A percentile compares a stretch with the other conserved stretches of the same genome.
These are phyloP conservation scores for Drosophila mimica DNA, from an alignment of 2,888 invertebrate species.

Conservation along the genomic window DNA sequence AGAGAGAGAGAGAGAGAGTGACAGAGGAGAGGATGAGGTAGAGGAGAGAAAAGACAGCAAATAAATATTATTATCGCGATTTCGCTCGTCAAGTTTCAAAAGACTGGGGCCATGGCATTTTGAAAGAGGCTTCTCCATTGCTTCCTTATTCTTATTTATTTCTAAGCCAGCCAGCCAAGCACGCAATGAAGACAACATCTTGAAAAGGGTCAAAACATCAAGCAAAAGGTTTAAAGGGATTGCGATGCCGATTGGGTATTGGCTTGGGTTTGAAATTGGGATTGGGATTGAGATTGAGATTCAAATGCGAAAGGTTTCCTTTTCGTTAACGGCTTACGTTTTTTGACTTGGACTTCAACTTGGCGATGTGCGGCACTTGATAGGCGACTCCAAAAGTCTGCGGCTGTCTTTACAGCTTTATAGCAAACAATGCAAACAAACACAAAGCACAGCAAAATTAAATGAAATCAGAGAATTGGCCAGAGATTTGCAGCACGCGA, in stretches of 20 bases:
- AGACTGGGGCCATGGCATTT: constrained; percentile 44
- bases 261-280: not conserved
- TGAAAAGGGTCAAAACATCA: constrained; percentile 81
- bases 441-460: constrained; percentile 45
- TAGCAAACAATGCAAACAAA: constrained; percentile 45
- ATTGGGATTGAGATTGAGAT: constrained; percentile 46
- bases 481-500: constrained; percentile 72
- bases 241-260: constrained; percentile 39
- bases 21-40: not conserved
- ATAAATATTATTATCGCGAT: constrained; percentile 77
- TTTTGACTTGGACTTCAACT: constrained; percentile 43
- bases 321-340: constrained; percentile 32
- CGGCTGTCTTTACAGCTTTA: constrained; percentile 66
- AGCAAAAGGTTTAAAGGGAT: constrained; percentile 65
- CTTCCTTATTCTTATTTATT: constrained; percentile 64
- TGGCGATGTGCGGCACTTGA: constrained; percentile 70
- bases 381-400: constrained; percentile 52
- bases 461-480: constrained; percentile 58
- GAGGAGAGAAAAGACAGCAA: constrained; percentile 44
- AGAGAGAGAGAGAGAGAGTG: not conserved
- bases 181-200: constrained; percentile 81
- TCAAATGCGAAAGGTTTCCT: constrained; percentile 64
- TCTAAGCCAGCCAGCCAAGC: constrained; percentile 35
- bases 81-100: constrained; percentile 55
- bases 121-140: constrained; percentile 40